These are phyloP conservation scores for Scleropages formosus DNA, from an alignment of 2,797 vertebrate species.

Conservation along the genomic window DNA sequence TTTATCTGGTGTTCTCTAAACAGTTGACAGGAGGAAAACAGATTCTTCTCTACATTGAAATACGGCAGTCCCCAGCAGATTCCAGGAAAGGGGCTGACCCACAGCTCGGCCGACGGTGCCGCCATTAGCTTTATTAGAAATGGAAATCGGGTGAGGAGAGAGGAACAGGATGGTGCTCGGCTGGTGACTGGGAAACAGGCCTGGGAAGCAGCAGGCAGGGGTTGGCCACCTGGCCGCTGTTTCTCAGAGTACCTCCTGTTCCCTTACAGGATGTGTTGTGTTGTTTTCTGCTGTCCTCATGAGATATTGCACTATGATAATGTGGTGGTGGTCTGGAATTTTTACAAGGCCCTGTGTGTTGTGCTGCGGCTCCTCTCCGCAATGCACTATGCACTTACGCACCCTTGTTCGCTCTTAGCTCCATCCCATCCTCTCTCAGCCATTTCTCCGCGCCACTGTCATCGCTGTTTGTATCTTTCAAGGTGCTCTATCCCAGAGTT, in stretches of 20 bases:
- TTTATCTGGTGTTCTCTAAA: slow-evolving; percentile 65
- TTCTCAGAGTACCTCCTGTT: slow-evolving; percentile 27
- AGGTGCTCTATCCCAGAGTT: too few species aligned
- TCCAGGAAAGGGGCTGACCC: slow-evolving; percentile 50
- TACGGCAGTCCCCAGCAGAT: slow-evolving; percentile 45
- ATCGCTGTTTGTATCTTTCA: too few species aligned
- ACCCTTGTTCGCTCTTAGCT: not conserved
- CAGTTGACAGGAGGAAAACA: slow-evolving; percentile 55
- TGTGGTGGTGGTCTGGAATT: slow-evolving; percentile 1
- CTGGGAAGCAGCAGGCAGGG: not conserved
- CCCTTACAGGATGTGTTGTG: slow-evolving; percentile 13
- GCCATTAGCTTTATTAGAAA: slow-evolving; percentile 60
- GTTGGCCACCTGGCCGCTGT: slow-evolving; percentile 25
- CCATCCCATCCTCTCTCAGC: too few species aligned
- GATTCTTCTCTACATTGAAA: slow-evolving; percentile 62
- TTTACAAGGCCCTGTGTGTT: not conserved
- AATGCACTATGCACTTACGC: too few species aligned
- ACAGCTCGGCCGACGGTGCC: slow-evolving; percentile 39
- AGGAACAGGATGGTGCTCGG: slow-evolving; percentile 20
- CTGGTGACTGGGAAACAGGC: not conserved
- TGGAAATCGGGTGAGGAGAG: slow-evolving; percentile 40
- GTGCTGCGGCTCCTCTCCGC: not conserved
- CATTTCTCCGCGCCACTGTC: too few species aligned
- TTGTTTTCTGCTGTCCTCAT: slow-evolving; percentile 22
- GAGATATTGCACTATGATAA: not conserved